Evolutionary conservation across 2,888 invertebrate species (phyloP).

Genomic region (Uloborus plumipes): DNA sequence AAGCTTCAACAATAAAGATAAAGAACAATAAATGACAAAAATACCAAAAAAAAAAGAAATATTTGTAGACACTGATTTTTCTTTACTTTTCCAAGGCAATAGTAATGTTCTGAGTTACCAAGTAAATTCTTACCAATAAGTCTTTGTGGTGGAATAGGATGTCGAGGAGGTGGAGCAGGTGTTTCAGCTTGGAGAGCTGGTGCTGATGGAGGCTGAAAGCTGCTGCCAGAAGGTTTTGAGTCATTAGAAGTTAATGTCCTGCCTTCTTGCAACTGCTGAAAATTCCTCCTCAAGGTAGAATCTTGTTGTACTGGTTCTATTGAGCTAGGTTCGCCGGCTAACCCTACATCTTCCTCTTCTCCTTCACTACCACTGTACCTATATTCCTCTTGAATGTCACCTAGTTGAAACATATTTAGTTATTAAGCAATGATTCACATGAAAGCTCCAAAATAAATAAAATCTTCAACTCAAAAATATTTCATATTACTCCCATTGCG

Average conservation of each 20-base stretch:
- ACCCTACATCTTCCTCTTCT: conserved; percentile 92
- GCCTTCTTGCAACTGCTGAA: conserved; percentile 89
- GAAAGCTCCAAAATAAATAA: too few species aligned
- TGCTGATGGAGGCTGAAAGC: conserved; percentile 65
- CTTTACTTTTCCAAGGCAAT: too few species aligned
- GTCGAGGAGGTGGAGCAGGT: conserved; percentile 88
- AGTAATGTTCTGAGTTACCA: background rate
- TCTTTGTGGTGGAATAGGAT: conserved; percentile 86
- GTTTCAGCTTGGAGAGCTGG: conserved; percentile 57
- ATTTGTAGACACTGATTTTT: too few species aligned
- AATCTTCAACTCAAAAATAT: too few species aligned
- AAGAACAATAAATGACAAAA: too few species aligned
- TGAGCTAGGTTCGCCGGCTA: conserved; percentile 87
- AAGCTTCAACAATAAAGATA: too few species aligned
- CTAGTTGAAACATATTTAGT: conserved; percentile 9
- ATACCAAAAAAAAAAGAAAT: too few species aligned
- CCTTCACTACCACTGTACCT: conserved; percentile 92
- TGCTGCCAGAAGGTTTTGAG: conserved; percentile 27
- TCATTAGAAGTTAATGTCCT: conserved; percentile 57
- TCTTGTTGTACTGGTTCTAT: conserved; percentile 62
- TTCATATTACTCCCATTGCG: too few species aligned
- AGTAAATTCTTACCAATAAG: conserved; percentile 76
- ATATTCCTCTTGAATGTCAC: conserved; percentile 63
- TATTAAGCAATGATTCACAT: too few species aligned
- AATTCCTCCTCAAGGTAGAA: conserved; percentile 95